Evolutionary conservation across 1,140 invertebrate genomes (phyloP).

Genomic region (Neelides sp.): DNA sequence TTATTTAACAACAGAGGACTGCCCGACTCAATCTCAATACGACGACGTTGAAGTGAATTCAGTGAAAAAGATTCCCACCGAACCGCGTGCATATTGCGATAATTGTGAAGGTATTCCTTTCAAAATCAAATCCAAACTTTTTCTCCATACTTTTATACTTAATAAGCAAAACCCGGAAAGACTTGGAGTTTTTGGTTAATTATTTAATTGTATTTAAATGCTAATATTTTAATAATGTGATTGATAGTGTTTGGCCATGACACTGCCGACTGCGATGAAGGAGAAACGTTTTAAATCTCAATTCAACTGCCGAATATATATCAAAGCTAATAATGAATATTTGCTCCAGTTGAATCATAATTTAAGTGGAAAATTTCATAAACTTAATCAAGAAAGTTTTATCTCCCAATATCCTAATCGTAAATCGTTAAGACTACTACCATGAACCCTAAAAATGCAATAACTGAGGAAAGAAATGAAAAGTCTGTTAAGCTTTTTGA

Average conservation of each 20-base stretch:
- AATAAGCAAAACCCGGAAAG: slow-evolving; percentile 8
- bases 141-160: slow-evolving; percentile 7
- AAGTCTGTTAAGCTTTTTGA: no score
- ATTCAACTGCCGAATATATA: no score
- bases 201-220: slow-evolving; percentile 30
- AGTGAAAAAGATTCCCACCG: slow-evolving; percentile 33
- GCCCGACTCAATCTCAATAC: slow-evolving; percentile 69
- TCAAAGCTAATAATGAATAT: no score
- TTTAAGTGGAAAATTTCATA: no score
- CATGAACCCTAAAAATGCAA: no score
- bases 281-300: slow-evolving; percentile 61
- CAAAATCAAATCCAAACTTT: slow-evolving; percentile 8
- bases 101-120: slow-evolving; percentile 67
- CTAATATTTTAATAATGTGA: no score
- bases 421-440: no score
- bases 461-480: no score
- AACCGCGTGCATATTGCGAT: slow-evolving; percentile 72
- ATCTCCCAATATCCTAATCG: no score
- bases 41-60: slow-evolving; percentile 41
- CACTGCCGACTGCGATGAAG: slow-evolving; percentile 63
- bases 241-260: slow-evolving; percentile 64
- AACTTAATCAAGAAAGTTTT: no score
- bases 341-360: no score
- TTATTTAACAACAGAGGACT: no score
- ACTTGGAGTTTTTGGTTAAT: slow-evolving; percentile 17